Evolutionary conservation across 2,113 vertebrate genomes (phyloP), one percentile per base, ranked within the genome.

Genomic region (Choloepus hoffmanni): DNA sequence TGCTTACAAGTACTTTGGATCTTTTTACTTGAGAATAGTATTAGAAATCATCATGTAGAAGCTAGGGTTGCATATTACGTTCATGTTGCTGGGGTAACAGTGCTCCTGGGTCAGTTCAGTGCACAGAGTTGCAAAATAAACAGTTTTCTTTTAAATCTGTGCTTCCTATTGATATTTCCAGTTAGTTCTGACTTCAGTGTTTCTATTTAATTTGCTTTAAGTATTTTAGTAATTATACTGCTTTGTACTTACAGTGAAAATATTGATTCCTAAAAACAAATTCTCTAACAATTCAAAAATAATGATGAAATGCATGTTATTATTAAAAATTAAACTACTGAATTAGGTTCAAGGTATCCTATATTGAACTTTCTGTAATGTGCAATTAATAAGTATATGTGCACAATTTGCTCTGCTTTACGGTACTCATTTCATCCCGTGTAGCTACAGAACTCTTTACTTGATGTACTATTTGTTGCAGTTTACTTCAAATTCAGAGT

Each of bases 401-500:
- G 15, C 14, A 60, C 30, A 82, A 19, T 24, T 73, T 63, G 36
- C 16, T 85, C 88, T 87, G 58, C 36, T 68, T 78, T 63, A 65
- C 36, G 88, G 36, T n/a, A 30, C n/a, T 72, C 12, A 60, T 53
- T 14, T 85, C 36, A 96, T 45, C 9, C 60, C n/a, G 15, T 28
- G 15, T 84, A 5, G 48, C 63, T 86, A 79, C 0, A 79, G 12
- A 82, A 83, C 19, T 74, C 78, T 67, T 89, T 90, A 88, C 16
- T 68, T 89, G 30, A 72, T 68, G 18, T 60, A 36, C 78, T 8
- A 87, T 84, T 92, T 95, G 43, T 50, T 89, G 43, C 5, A 70
- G 36, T 50, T 93, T 84, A 93, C 74, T 97, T 94, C 36, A 92
- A 68, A 85, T 87, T 76, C 63, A 93, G 16, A 19, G 19, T 73